A percentile compares a stretch with the other conserved stretches of the same genome.
These are phyloP conservation scores for Drosophila jambulina DNA, from an alignment of 1,140 invertebrate species.

Conservation along the genomic window DNA sequence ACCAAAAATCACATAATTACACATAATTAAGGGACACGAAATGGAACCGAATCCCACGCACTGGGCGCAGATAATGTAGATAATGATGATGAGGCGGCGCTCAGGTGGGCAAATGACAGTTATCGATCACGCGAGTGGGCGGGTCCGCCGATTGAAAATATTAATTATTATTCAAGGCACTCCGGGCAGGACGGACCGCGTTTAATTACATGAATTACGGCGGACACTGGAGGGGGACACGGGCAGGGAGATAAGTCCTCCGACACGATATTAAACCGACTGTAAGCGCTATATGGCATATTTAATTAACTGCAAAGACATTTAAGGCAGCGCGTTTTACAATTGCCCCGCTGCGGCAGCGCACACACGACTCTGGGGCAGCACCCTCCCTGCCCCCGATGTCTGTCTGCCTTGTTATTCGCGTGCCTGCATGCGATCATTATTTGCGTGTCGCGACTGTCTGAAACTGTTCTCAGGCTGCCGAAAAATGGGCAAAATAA, in stretches of 20 bases:
- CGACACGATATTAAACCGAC: constrained; percentile 44
- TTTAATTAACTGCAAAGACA: constrained; percentile 82
- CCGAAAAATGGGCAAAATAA: constrained; percentile 52
- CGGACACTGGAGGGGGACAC: constrained; percentile 1
- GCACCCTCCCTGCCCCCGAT: background rate
- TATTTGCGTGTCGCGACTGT: constrained; percentile 74
- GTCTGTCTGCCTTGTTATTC: constrained; percentile 60
- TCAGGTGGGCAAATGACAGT: constrained; percentile 20
- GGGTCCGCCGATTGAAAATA: constrained; percentile 37
- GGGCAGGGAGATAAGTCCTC: constrained; percentile 18
- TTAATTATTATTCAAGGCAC: constrained; percentile 74
- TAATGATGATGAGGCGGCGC: constrained; percentile 50
- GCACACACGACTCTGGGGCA: constrained; percentile 21
- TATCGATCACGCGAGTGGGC: constrained; percentile 14
- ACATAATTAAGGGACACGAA: constrained; percentile 63
- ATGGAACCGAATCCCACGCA: constrained; percentile 41
- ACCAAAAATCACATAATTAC: constrained; percentile 81
- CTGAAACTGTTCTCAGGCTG: constrained; percentile 44
- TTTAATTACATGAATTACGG: constrained; percentile 69
- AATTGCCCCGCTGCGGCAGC: constrained; percentile 63
- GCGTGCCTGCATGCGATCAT: constrained; percentile 76
- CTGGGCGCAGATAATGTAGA: constrained; percentile 37
- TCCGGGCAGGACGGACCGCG: constrained; percentile 15
- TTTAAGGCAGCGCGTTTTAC: constrained; percentile 70
- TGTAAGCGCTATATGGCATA: constrained; percentile 59